phyloP scores from a whole-genome alignment of 2,888 invertebrate species.

The Magallana nippona region DNA sequence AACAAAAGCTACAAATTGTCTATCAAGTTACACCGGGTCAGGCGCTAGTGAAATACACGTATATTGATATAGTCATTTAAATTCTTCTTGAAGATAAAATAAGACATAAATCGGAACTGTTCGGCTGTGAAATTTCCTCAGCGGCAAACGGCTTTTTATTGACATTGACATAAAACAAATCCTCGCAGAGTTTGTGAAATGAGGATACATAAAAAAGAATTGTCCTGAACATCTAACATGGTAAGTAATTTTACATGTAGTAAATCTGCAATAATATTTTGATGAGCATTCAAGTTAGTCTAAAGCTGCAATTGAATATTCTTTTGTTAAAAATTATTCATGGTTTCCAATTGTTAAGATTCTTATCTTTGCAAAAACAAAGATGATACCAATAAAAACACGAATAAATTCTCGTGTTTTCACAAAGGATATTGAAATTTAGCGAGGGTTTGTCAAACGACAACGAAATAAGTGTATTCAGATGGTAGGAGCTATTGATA shows the following conservation, averaged over 20 bases:
- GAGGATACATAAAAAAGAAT: neutral
- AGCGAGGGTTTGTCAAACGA: neutral
- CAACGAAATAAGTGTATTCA: neutral
- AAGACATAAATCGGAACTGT: neutral
- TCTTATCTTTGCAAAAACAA: neutral
- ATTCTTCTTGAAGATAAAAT: constrained; percentile 3
- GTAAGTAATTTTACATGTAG: constrained; percentile 10
- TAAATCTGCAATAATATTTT: constrained; percentile 9
- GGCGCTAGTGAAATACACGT: constrained; percentile 15
- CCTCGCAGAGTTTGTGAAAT: neutral
- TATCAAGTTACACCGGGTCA: neutral
- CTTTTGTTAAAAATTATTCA: neutral
- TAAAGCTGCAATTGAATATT: neutral
- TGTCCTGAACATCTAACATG: neutral
- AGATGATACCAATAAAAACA: constrained; percentile 9
- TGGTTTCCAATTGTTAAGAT: neutral
- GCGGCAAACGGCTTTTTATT: neutral
- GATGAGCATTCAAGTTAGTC: neutral
- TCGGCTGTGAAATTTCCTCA: constrained; percentile 1
- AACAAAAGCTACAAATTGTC: constrained; percentile 12
- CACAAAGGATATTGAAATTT: constrained; percentile 5
- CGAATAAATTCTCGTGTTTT: neutral
- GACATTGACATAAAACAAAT: neutral
- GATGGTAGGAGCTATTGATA: neutral
- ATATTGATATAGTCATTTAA: neutral